A percentile compares a stretch with the other conserved stretches of the same genome.
Evolutionary conservation across 2,888 invertebrate species (phyloP).

Genomic region (Harpagoxenus sublaevis): DNA sequence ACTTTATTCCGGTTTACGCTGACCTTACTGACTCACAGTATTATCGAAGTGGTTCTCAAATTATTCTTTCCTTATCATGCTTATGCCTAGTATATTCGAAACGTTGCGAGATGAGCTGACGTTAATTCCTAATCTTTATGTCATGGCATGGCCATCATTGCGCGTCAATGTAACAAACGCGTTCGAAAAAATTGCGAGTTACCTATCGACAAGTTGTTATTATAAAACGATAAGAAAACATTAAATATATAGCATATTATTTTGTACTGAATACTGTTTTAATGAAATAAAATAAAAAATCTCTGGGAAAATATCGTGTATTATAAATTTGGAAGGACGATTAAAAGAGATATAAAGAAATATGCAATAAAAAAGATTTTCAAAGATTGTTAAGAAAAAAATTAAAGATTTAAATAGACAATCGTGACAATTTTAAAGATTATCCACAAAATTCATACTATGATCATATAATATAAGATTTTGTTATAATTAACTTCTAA

Average conservation of each 20-base stretch:
- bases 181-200: not conserved
- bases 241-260: not conserved
- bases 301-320: not conserved
- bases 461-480: not conserved
- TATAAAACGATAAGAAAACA: not conserved
- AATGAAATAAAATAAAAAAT: slow-evolving; percentile 24
- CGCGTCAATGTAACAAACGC: not conserved
- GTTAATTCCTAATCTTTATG: slow-evolving; percentile 24
- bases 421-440: slow-evolving; percentile 7
- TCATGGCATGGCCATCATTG: not conserved
- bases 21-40: slow-evolving; percentile 72
- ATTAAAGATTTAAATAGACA: not conserved
- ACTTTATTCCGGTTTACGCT: slow-evolving; percentile 72
- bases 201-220: not conserved
- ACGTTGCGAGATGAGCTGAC: not conserved
- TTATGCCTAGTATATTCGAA: not conserved
- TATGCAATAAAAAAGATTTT: not conserved
- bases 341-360: not conserved
- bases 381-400: not conserved
- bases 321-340: not conserved
- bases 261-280: not conserved
- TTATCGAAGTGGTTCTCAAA: slow-evolving; percentile 76
- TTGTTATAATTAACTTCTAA: not conserved
- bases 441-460: not conserved
- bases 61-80: slow-evolving; percentile 22